A percentile compares a stretch with the other conserved stretches of the same genome.
Conservation (phyloP, 2,888 invertebrate genomes). For the Idaea straminata region DNA sequence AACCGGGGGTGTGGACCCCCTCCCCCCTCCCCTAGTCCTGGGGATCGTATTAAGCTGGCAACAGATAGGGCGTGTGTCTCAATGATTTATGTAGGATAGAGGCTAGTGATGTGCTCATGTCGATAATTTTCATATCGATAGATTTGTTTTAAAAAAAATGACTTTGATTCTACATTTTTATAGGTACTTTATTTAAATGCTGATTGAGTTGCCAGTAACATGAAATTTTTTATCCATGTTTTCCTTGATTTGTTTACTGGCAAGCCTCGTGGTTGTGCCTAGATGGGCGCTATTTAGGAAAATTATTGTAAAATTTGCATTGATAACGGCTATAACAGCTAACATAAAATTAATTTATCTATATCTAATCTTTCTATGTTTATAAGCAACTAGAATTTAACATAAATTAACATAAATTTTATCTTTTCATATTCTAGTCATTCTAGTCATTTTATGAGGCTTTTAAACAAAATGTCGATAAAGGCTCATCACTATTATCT, state of each 20-base stretch:
- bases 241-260: too few species aligned
- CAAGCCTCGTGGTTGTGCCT: too few species aligned
- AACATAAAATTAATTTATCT: background rate
- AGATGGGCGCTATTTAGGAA: too few species aligned
- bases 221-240: too few species aligned
- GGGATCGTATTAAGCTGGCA: slow-evolving; percentile 76
- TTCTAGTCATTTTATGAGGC: background rate
- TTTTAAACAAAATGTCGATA: background rate
- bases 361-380: background rate
- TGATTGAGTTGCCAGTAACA: too few species aligned
- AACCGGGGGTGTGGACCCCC: slow-evolving; percentile 14
- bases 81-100: slow-evolving; percentile 72
- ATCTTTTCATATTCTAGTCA: background rate
- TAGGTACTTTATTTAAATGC: too few species aligned
- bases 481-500: background rate
- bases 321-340: too few species aligned
- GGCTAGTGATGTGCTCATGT: slow-evolving; percentile 46
- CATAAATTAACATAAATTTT: background rate
- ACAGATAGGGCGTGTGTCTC: slow-evolving; percentile 77
- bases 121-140: slow-evolving; percentile 17
- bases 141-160: background rate
- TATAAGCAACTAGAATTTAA: background rate
- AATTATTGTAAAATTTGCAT: too few species aligned
- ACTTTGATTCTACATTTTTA: slow-evolving; percentile 6
- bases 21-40: slow-evolving; percentile 39